These are phyloP conservation scores for Pachymerium ferrugineum DNA, from an alignment of 2,888 invertebrate species.

Conservation along the genomic window DNA sequence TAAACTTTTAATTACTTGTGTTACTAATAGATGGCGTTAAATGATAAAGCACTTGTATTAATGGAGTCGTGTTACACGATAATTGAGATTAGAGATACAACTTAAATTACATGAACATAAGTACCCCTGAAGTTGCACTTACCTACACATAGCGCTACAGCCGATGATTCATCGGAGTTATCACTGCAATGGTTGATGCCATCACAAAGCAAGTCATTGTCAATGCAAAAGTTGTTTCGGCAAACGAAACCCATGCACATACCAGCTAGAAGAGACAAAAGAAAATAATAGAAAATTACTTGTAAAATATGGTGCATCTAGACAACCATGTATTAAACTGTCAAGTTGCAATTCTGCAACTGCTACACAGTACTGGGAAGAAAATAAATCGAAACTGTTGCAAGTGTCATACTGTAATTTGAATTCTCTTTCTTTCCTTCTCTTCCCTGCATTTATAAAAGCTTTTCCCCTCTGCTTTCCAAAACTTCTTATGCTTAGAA, in stretches of 20 bases:
- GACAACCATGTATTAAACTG: not conserved
- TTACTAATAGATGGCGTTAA: not conserved
- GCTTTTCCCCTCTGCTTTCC: no score
- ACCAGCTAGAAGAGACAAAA: slow-evolving; percentile 62
- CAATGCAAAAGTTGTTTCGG: slow-evolving; percentile 83
- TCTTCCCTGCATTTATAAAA: no score
- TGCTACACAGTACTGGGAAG: not conserved
- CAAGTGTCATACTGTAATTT: not conserved
- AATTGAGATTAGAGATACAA: no score
- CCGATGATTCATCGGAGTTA: slow-evolving; percentile 77
- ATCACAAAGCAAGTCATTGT: slow-evolving; percentile 84
- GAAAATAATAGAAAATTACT: slow-evolving; percentile 7
- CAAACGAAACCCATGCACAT: slow-evolving; percentile 85
- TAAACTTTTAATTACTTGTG: not conserved
- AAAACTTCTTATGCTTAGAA: no score
- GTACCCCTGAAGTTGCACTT: no score
- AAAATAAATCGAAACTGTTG: not conserved
- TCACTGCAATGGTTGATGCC: slow-evolving; percentile 90
- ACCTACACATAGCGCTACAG: slow-evolving; percentile 80
- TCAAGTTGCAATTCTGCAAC: slow-evolving; percentile 16
- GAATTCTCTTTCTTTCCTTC: not conserved
- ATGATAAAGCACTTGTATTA: not conserved
- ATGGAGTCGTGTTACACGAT: no score
- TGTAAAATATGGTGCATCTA: not conserved
- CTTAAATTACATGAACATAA: no score